These are phyloP conservation scores for Aselliscus stoliczkanus DNA, from an alignment of 2,797 vertebrate genomes.

Conservation along the genomic window DNA sequence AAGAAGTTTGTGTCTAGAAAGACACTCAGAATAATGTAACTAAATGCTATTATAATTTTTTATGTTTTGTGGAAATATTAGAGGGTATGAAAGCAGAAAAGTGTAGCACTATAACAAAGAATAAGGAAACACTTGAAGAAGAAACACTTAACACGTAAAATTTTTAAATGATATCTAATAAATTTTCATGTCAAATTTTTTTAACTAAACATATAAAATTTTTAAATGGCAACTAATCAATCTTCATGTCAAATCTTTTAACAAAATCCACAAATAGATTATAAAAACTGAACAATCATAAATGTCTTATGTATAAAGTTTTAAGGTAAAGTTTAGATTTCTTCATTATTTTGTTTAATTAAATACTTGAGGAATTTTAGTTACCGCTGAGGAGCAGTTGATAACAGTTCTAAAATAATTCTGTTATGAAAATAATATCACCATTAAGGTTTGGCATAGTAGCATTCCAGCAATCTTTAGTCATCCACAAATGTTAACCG, in stretches of 20 bases:
- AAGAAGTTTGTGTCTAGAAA: slow-evolving; percentile 46
- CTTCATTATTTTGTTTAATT: slow-evolving; percentile 75
- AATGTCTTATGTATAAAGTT: slow-evolving; percentile 72
- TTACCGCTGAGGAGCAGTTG: slow-evolving; percentile 69
- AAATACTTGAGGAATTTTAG: slow-evolving; percentile 77
- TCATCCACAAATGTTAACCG: slow-evolving; percentile 94
- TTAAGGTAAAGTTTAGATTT: slow-evolving; percentile 79
- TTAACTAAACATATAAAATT: slow-evolving; percentile 66
- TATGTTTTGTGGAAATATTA: slow-evolving; percentile 41
- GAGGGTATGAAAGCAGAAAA: slow-evolving; percentile 51
- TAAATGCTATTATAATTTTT: not conserved
- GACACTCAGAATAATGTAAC: slow-evolving; percentile 30
- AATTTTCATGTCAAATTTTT: slow-evolving; percentile 63
- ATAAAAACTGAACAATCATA: slow-evolving; percentile 72
- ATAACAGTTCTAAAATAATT: slow-evolving; percentile 74
- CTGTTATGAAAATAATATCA: slow-evolving; percentile 63
- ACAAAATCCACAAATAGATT: slow-evolving; percentile 72
- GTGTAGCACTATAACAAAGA: slow-evolving; percentile 18
- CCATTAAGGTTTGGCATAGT: slow-evolving; percentile 11
- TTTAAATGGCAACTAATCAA: slow-evolving; percentile 74
- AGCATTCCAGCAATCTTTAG: slow-evolving; percentile 75
- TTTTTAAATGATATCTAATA: slow-evolving; percentile 42
- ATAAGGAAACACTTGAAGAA: slow-evolving; percentile 46
- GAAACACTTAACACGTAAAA: slow-evolving; percentile 53
- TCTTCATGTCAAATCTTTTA: slow-evolving; percentile 70